Percentiles rank a stretch among this genome's conserved stretches.
Evolutionary conservation across 2,113 vertebrate genomes (phyloP).

Genomic region (Lophotis ruficrista): DNA sequence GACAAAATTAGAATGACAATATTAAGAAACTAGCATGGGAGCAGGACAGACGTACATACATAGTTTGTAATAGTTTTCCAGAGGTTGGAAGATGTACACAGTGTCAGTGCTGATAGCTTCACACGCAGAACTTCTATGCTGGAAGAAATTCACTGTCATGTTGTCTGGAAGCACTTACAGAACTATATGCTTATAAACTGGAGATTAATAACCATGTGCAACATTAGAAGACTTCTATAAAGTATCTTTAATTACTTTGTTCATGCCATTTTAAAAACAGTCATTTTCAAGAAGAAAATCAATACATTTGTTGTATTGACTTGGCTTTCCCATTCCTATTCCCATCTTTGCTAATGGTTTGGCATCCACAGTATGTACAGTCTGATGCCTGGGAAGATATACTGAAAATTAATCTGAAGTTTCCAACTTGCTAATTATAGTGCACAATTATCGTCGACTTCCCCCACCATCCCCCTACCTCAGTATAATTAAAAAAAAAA

Average conservation of each 20-base stretch:
- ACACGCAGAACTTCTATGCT: not conserved
- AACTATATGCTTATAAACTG: not conserved
- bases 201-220: conserved; percentile 47
- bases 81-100: not conserved
- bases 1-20: not conserved
- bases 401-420: not conserved
- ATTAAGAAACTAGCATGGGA: not conserved
- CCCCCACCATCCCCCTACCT: not conserved
- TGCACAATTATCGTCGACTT: not conserved
- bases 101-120: not conserved
- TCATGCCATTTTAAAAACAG: conserved; percentile 51
- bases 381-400: conserved; percentile 9
- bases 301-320: conserved; percentile 19
- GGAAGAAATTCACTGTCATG: not conserved
- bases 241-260: conserved; percentile 59
- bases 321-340: not conserved
- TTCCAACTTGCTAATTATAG: conserved; percentile 27
- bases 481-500: not conserved
- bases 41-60: not conserved
- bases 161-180: not conserved
- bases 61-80: not conserved
- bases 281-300: conserved; percentile 46
- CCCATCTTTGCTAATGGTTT: not conserved
- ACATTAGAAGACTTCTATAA: conserved; percentile 48
- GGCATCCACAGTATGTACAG: not conserved